These are phyloP conservation scores for Denticeps clupeoides DNA, from an alignment of 2,797 vertebrate species.

Conservation along the genomic window DNA sequence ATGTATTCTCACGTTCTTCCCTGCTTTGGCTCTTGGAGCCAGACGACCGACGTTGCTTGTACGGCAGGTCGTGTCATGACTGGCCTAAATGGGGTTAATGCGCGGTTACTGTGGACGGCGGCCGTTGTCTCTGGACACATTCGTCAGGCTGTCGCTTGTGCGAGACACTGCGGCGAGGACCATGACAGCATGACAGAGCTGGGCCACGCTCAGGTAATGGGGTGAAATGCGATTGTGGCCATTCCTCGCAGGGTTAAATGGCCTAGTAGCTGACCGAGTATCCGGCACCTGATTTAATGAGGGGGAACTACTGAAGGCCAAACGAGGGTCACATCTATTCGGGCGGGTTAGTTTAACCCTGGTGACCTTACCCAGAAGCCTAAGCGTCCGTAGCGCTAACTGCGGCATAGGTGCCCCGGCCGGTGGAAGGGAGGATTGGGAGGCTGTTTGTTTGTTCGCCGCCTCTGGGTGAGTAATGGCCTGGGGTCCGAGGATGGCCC, in stretches of 20 bases:
- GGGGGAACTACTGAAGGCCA: constrained; percentile 39
- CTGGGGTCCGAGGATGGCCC: constrained; percentile 31
- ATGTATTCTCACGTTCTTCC: too few relatives aligned
- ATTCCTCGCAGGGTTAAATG: constrained; percentile 27
- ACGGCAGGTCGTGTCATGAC: not conserved
- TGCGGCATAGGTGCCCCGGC: too few relatives aligned
- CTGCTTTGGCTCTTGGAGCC: not conserved
- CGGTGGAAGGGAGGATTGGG: too few relatives aligned
- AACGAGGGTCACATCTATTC: constrained; percentile 46
- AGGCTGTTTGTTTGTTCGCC: constrained; percentile 55
- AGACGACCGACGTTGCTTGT: not conserved
- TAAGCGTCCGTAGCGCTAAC: constrained; percentile 1
- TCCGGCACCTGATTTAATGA: constrained; percentile 46
- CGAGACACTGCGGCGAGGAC: not conserved
- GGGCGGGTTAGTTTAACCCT: constrained; percentile 57
- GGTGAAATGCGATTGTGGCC: constrained; percentile 5
- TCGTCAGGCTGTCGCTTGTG: not conserved
- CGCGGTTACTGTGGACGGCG: not conserved
- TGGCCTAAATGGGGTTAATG: not conserved
- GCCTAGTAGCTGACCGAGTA: constrained; percentile 7
- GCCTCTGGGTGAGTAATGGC: constrained; percentile 52
- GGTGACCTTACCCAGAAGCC: constrained; percentile 45
- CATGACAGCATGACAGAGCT: not conserved
- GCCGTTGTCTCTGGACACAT: not conserved
- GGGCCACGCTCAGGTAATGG: constrained; percentile 8